Evolutionary conservation across 2,888 invertebrate genomes (phyloP).

Genomic region (Hydropsyche betteni): DNA sequence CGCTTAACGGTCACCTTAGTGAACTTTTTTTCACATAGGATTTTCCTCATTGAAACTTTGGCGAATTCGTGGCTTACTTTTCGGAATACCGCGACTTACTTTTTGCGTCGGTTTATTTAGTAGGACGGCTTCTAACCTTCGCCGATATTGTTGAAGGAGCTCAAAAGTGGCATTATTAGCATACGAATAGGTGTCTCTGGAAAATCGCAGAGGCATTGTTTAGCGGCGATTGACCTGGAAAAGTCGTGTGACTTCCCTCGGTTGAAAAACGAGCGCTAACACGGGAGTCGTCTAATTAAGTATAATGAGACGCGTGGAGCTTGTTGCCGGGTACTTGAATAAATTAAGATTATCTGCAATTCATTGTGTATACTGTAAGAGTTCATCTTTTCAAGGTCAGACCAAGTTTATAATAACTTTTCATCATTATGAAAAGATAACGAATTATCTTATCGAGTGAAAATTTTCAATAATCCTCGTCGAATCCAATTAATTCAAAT

Average conservation of each 20-base stretch:
- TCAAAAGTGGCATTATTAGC: slow-evolving; percentile 17
- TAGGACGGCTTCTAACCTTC: slow-evolving; percentile 27
- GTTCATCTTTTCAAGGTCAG: slow-evolving; percentile 6
- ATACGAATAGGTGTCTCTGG: slow-evolving; percentile 31
- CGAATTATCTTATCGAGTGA: not conserved
- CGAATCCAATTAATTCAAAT: too few relatives aligned
- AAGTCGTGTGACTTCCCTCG: slow-evolving; percentile 9
- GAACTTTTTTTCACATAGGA: not conserved
- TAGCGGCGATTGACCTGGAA: slow-evolving; percentile 26
- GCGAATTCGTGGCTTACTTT: slow-evolving; percentile 21
- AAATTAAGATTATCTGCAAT: not conserved
- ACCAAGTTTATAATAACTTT: not conserved
- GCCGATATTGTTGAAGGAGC: slow-evolving; percentile 30
- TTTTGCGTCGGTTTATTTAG: not conserved
- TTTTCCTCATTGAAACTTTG: not conserved
- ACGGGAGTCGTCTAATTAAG: slow-evolving; percentile 17
- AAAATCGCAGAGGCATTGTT: slow-evolving; percentile 31
- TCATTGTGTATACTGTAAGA: too few relatives aligned
- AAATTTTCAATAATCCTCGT: not conserved
- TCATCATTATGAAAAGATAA: too few relatives aligned
- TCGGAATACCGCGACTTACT: not conserved
- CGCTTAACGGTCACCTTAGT: slow-evolving; percentile 7
- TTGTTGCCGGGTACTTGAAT: not conserved
- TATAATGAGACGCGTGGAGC: not conserved
- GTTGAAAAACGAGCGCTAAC: too few relatives aligned